Percentiles rank a stretch among this genome's conserved stretches.
Conservation (phyloP, 2,113 vertebrate species). For the Malurus melanocephalus region DNA sequence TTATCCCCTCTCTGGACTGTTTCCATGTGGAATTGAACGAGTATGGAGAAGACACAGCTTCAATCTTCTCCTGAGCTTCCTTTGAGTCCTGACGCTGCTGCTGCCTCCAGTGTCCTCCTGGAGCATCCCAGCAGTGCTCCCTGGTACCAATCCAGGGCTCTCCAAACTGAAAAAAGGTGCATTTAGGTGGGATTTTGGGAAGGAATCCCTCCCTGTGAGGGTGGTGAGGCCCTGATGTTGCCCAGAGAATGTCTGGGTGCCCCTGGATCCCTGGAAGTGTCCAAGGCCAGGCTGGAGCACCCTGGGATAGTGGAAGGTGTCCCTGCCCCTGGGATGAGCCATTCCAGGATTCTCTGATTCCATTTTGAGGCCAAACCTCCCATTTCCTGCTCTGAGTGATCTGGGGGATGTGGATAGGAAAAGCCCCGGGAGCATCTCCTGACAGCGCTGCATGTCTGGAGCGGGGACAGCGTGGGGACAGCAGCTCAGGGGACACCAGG, state of each 20-base stretch:
- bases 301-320: fast-evolving
- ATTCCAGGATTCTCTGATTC: background rate
- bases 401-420: fast-evolving
- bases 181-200: background rate
- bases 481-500: fast-evolving
- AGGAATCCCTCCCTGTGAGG: background rate
- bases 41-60: background rate
- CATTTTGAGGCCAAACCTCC: background rate
- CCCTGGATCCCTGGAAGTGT: background rate
- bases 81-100: background rate
- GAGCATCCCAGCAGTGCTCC: background rate
- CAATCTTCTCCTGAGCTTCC: background rate
- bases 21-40: background rate
- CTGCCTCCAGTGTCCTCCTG: fast-evolving
- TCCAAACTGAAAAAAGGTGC: fast-evolving
- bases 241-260: background rate
- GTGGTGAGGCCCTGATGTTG: background rate
- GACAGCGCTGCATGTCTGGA: fast-evolving
- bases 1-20: background rate
- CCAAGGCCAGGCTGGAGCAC: fast-evolving
- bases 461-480: fast-evolving
- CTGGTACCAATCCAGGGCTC: fast-evolving
- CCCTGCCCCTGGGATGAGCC: background rate
- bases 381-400: fast-evolving
- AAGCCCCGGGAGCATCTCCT: fast-evolving